A percentile compares a stretch with the other conserved stretches of the same genome.
Conservation (phyloP, 2,113 vertebrate species). For the Riparia riparia region DNA sequence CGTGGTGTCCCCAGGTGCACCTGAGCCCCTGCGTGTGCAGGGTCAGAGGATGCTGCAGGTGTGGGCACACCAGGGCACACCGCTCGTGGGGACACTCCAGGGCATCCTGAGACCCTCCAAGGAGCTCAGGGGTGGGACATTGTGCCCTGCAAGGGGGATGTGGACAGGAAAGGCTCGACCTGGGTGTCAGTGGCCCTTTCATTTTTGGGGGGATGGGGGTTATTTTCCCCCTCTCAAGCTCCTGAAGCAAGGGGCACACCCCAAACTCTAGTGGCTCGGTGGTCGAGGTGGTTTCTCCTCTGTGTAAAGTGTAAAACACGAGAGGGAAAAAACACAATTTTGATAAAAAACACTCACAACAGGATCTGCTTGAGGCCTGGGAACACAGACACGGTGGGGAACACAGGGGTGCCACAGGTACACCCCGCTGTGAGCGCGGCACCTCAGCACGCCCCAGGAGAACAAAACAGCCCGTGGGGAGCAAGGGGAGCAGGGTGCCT, state of each 20-base stretch:
- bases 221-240: background rate
- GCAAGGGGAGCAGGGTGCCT: accelerated
- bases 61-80: background rate
- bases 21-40: no score
- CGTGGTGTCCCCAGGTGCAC: accelerated
- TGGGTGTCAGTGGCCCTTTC: background rate
- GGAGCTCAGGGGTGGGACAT: background rate
- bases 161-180: accelerated
- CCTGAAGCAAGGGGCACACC: background rate
- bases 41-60: accelerated
- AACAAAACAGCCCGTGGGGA: accelerated
- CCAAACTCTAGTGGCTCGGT: accelerated
- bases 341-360: background rate
- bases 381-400: accelerated
- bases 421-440: background rate
- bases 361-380: background rate
- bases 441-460: background rate
- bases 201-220: no score
- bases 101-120: background rate
- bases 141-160: accelerated
- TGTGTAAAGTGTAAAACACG: background rate
- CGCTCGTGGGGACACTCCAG: accelerated
- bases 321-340: accelerated
- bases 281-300: background rate
- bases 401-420: accelerated